Evolutionary conservation across 2,113 vertebrate genomes (phyloP).

Genomic region (Rhinolophus ferrumequinum): DNA sequence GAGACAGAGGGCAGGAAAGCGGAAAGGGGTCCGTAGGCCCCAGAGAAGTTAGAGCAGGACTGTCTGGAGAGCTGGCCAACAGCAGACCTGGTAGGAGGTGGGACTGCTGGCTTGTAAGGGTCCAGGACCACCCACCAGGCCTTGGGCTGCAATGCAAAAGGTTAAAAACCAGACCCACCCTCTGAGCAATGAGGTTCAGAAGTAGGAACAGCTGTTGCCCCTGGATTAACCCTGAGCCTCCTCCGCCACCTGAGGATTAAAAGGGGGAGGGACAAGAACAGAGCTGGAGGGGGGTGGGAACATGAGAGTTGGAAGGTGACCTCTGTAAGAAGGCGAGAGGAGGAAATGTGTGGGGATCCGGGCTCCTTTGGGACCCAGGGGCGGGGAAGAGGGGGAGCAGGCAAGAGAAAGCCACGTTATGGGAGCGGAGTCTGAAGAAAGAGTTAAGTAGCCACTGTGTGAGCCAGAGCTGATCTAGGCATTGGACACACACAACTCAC

Average conservation of each 20-base stretch:
- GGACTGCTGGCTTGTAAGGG: too few relatives aligned
- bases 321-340: not conserved
- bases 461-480: not conserved
- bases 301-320: constrained; percentile 44
- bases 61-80: not conserved
- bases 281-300: not conserved
- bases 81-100: not conserved
- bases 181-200: constrained; percentile 59
- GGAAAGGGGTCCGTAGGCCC: not conserved
- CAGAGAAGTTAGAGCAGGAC: not conserved
- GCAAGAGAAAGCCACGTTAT: not conserved
- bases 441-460: not conserved
- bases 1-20: not conserved
- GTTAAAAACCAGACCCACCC: not conserved
- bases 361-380: not conserved
- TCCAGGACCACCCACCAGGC: not conserved
- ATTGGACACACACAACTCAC: not conserved
- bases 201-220: constrained; percentile 68
- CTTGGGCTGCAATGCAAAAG: not conserved
- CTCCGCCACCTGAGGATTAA: constrained; percentile 75
- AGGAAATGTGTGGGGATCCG: not conserved
- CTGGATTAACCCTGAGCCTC: constrained; percentile 71
- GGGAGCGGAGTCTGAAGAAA: not conserved
- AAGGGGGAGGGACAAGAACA: not conserved
- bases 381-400: not conserved